Base-by-base conservation (phyloP, 2,113 vertebrate species). In the Ardeotis arabs region DNA sequence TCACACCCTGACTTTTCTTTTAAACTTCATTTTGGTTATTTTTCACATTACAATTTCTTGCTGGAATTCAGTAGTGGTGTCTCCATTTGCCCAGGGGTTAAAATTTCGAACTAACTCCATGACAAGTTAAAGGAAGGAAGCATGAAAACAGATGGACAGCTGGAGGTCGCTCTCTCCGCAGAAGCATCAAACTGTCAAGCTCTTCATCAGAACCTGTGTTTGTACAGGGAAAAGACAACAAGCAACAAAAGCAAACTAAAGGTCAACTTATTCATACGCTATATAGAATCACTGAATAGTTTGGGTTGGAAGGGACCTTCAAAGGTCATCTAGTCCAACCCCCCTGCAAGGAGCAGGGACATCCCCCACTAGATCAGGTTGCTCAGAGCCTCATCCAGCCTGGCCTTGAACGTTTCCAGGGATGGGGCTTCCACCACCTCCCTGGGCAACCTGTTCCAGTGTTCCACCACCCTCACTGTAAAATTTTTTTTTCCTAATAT, bases 191-290 rank as follows among this genome's bases (percentile, higher is more conserved):
- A 35, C 31, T 31, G 7, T 39, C 78, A 78, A 63, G 56, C 64
- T 80, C 74, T 80, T 75, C 45, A 76, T 53, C 55, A 59, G 37
- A 76, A 44, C 37, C 52, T 79, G 50, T 3, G 1, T 25, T 49
- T 7, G 5, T 18, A 50, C 33, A 33, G 1, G n/a, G 45, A 63
- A 7, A 9, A 47, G 31, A 41, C 1, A 0, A n/a, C n/a, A n/a
- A n/a, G n/a, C 44, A 53, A 59, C 39, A 23, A 75, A 37, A 35
- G 35, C 44, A 63, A 68, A 28, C 31, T 63, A 52, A 56, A 84
- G 59, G 28, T 74, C 55, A 80, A 50, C 27, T 47, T 53, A 58
- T 10, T 56, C 58, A 64, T 15, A 63, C 20, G 17, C 44, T 35
- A 5, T 8, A 39, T 12, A 44, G 41, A 44, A 44, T 44, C 14